Base-by-base conservation (phyloP, 2,888 invertebrate species). In the Meteorus cinctellus region DNA sequence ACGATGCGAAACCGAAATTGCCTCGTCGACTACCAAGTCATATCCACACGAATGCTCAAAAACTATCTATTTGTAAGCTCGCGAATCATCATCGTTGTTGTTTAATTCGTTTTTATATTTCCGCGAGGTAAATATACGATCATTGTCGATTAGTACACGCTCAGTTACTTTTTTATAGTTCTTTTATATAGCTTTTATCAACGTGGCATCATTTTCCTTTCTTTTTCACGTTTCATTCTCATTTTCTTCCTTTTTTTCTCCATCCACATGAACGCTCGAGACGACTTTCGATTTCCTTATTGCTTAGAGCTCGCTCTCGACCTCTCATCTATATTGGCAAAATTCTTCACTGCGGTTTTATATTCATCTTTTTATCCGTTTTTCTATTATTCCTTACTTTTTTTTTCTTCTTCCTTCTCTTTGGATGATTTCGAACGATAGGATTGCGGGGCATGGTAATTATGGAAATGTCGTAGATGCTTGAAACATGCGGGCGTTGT, bases 1-100 rank as follows among this genome's bases (percentile, higher is more conserved):
- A 65, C 80, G 76, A 70, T 82, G 78, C 82, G 78, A 78, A 81
- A 79, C 80, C 81, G 82, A 84, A 86, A 86, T 86, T 85, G 83
- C 80, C 84, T 85, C 82, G 81, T 84, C 80, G 77, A 76, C 69
- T 78, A 36, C 59, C 72, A 81, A 85, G 84, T 85, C 84, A 84
- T 41, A 41, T 41, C 41, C 41, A 41, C 41, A 41, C 41, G 81
- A 80, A 82, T 81, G 77, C 82, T 85, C 81, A 83, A 84, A 84
- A 86, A 78, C 80, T 84, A 81, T 85, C 84, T 84, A 84, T 82
- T 82, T 79, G 75, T n/a, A 16, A 16, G 48, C 48, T 16, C 48
- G 48, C 48, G 48, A n/a, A 19, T 6, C 27, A 79, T 79, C 80
- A 82, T 84, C 84, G 84, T 86, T 82, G 79, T 84, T 82, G 27